Evolutionary conservation across 2,797 vertebrate species (phyloP), one percentile per base, ranked within the genome.

Genomic region (Acanthopagrus latus): DNA sequence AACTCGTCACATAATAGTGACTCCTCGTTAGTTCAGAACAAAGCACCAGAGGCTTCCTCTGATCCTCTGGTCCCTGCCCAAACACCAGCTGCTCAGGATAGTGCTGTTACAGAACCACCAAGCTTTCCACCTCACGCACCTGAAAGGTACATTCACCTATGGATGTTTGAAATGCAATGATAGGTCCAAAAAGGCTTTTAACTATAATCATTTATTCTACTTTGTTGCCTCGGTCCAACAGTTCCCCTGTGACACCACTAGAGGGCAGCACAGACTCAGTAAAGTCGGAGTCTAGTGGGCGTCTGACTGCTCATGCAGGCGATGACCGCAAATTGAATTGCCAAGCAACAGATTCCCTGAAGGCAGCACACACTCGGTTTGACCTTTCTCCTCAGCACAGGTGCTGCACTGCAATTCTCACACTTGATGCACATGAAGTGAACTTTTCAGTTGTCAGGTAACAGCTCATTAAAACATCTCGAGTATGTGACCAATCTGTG

Each of bases 241-340:
- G 41, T 85, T 84, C 10, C 14, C 2, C 0, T 5, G 1, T 50
- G 0, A 0, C 44, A 23, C 78, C 92, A 91, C 85, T 62, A 90
- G 91, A 81, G 66, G 86, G 21, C 65, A 85, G 70, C 69, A 87
- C 2, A 68, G 12, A 64, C 71, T 69, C 48, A 66, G 64, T 71
- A 48, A 74, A 69, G 16, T 10, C 14, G n/a, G 5, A 44, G 20
- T 62, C 63, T 4, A 46, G n/a, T 10, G 16, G 23, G 8, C 0
- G 2, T 69, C 56, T 51, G 16, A 55, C 17, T 50, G 44, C 57
- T 7, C 8, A 25, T 64, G 21, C 52, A 44, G 41, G 13, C 46
- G 55, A 47, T 46, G 67, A 62, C 44, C 29, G 48, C 52, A 44
- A 16, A 57, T 43, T 54, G 18, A 0, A 46, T 27, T 16, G 21